Evolutionary conservation across 2,113 vertebrate species (phyloP).

Genomic region (Alaudala cheleensis): DNA sequence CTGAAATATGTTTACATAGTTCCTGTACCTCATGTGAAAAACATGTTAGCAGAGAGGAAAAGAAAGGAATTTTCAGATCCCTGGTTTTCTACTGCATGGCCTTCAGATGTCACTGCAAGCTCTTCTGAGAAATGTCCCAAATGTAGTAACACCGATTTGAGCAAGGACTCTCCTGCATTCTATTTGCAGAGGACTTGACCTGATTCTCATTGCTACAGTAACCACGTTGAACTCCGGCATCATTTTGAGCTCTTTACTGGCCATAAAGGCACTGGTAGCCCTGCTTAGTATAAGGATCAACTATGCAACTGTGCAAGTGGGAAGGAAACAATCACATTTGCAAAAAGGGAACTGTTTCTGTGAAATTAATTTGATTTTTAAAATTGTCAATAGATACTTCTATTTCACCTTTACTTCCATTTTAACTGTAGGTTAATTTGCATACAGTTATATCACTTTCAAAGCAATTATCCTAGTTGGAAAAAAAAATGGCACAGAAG

Average conservation of each 20-base stretch:
- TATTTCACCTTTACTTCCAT: not conserved
- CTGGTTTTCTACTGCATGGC: not conserved
- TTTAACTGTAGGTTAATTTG: not conserved
- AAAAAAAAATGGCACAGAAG: not conserved
- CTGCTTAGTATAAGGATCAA: not conserved
- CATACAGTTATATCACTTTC: not conserved
- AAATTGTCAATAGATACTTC: not conserved
- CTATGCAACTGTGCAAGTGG: not conserved
- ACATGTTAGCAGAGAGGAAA: not conserved
- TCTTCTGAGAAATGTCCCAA: not conserved
- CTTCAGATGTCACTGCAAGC: slow-evolving; percentile 65
- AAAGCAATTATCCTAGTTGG: not conserved
- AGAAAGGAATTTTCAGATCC: not conserved
- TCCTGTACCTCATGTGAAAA: not conserved
- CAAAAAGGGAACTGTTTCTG: not conserved
- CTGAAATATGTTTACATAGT: not conserved
- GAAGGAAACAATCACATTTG: not conserved
- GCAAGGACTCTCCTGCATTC: not conserved
- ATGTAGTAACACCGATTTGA: not conserved
- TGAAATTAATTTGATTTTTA: not conserved
- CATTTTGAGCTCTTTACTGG: not conserved
- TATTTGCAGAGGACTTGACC: not conserved
- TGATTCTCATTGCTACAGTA: not conserved
- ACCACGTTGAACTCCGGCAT: not conserved
- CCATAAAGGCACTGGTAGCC: not conserved